These are phyloP conservation scores for Thymelicus sylvestris DNA, from an alignment of 2,888 invertebrate species.

Conservation along the genomic window DNA sequence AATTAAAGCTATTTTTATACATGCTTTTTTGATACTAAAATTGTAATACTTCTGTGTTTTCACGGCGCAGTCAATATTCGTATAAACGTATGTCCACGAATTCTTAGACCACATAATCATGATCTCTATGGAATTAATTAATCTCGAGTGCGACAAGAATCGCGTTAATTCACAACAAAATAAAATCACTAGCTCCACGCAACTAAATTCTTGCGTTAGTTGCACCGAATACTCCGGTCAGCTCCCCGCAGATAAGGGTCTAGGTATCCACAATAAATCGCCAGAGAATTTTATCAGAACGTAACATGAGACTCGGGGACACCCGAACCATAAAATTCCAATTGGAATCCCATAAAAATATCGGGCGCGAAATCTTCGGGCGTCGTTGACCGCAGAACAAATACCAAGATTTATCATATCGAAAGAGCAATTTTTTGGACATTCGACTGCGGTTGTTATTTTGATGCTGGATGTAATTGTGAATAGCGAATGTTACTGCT, in stretches of 20 bases:
- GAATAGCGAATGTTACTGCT: too few relatives aligned
- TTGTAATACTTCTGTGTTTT: too few relatives aligned
- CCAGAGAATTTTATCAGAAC: constrained; percentile 49
- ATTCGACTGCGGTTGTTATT: background rate
- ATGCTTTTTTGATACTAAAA: too few relatives aligned
- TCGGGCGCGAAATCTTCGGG: constrained; percentile 37
- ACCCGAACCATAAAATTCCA: constrained; percentile 49
- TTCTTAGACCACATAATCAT: too few relatives aligned
- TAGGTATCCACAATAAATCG: constrained; percentile 40
- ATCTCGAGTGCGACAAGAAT: background rate
- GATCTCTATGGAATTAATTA: too few relatives aligned
- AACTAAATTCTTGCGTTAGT: constrained; percentile 21
- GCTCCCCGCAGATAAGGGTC: constrained; percentile 22
- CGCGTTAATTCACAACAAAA: background rate
- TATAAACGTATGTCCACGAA: too few relatives aligned
- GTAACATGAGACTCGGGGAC: constrained; percentile 46
- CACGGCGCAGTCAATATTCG: too few relatives aligned
- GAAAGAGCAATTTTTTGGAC: background rate
- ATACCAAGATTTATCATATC: constrained; percentile 25
- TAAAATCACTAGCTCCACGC: constrained; percentile 10
- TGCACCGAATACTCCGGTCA: constrained; percentile 14
- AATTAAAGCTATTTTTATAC: too few relatives aligned
- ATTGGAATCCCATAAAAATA: constrained; percentile 52
- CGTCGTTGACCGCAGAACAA: constrained; percentile 28
- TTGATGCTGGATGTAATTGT: too few relatives aligned